Evolutionary conservation across 1,140 invertebrate species (phyloP).

Genomic region (Drosophila tristis): DNA sequence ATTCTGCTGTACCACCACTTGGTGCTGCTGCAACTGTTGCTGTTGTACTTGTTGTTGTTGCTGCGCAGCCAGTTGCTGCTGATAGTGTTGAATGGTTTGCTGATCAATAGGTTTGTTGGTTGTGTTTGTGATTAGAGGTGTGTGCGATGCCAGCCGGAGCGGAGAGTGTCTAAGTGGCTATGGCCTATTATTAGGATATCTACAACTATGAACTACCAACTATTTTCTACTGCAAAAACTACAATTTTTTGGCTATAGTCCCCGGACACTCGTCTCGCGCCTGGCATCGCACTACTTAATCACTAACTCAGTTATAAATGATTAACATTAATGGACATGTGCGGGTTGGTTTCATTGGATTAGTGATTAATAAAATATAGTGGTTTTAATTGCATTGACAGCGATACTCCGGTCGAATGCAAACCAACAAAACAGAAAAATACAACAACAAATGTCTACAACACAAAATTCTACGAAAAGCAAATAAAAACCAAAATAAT

Average conservation of each 20-base stretch:
- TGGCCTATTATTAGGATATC: too few species aligned
- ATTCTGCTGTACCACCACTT: conserved; percentile 85
- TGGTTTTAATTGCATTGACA: too few species aligned
- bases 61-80: conserved; percentile 84
- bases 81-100: conserved; percentile 85
- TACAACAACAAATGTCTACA: conserved; percentile 1
- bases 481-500: too few species aligned
- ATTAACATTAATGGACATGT: conserved; percentile 6
- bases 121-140: conserved; percentile 59
- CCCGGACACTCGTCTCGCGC: not conserved
- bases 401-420: too few species aligned
- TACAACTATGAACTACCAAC: too few species aligned
- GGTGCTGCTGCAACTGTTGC: conserved; percentile 86
- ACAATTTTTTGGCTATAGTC: too few species aligned
- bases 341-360: not conserved
- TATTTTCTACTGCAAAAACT: too few species aligned
- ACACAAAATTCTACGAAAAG: too few species aligned
- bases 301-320: not conserved
- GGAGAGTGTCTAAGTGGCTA: too few species aligned
- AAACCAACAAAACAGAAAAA: conserved; percentile 4
- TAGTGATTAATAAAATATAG: not conserved
- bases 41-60: conserved; percentile 85
- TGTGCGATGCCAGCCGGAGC: conserved; percentile 24
- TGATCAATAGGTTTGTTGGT: conserved; percentile 85
- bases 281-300: conserved; percentile 27